Percentiles rank a stretch among this genome's conserved stretches.
Conservation (phyloP, 2,888 invertebrate genomes). For the Tenthredo amoena region DNA sequence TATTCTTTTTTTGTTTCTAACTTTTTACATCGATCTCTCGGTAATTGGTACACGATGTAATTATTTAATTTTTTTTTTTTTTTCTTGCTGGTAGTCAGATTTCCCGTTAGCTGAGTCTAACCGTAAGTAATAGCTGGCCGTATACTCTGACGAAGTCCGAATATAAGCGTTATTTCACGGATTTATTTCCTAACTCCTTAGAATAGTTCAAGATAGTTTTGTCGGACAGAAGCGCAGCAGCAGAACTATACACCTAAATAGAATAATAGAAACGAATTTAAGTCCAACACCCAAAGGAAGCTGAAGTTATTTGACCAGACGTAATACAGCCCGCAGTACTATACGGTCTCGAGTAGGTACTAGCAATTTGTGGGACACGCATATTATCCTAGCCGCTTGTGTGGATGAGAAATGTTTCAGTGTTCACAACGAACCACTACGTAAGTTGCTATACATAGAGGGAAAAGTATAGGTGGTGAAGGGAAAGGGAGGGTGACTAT, state of each 20-base stretch:
- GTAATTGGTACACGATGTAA: neutral
- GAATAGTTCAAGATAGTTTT: slow-evolving; percentile 6
- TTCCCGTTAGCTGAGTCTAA: slow-evolving; percentile 21
- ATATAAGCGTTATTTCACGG: slow-evolving; percentile 38
- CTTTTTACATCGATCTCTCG: neutral
- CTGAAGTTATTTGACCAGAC: slow-evolving; percentile 29
- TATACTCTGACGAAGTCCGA: neutral
- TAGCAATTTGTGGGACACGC: slow-evolving; percentile 51
- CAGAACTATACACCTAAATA: neutral
- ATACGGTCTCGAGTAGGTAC: slow-evolving; percentile 12
- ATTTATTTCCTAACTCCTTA: slow-evolving; percentile 30
- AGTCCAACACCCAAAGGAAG: neutral
- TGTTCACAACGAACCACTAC: slow-evolving; percentile 25
- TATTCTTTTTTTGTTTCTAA: neutral
- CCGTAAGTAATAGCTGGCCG: neutral
- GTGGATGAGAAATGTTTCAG: slow-evolving; percentile 22
- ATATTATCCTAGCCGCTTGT: neutral
- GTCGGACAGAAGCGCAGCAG: neutral
- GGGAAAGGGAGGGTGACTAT: slow-evolving; percentile 46
- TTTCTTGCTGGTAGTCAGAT: neutral
- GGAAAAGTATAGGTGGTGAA: slow-evolving; percentile 4
- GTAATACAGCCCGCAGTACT: neutral
- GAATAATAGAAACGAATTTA: slow-evolving; percentile 43
- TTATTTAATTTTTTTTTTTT: neutral
- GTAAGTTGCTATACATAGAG: slow-evolving; percentile 12